A percentile compares a stretch with the other conserved stretches of the same genome.
phyloP scores from a whole-genome alignment of 2,113 vertebrate genomes.

The Crocuta crocuta region DNA sequence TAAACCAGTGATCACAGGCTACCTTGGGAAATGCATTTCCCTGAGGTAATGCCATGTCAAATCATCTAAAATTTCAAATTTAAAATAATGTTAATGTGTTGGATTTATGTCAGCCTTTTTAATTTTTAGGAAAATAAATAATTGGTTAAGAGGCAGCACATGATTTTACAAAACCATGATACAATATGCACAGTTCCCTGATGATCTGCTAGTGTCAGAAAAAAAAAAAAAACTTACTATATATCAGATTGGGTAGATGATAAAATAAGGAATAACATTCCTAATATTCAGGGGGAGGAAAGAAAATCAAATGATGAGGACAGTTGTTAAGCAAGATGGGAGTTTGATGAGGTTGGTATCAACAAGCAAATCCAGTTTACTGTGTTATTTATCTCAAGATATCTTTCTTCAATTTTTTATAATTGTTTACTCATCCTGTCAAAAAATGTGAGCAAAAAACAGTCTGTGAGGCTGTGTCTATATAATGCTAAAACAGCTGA shows the following conservation, averaged over 20 bases:
- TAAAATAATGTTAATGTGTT: background rate
- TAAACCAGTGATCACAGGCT: background rate
- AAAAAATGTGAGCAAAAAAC: conserved; percentile 3
- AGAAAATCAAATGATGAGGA: conserved; percentile 50
- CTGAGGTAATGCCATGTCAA: background rate
- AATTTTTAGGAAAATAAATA: background rate
- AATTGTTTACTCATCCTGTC: background rate
- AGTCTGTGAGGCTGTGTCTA: background rate
- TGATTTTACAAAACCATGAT: background rate
- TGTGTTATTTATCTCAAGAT: conserved; percentile 1
- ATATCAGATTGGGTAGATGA: background rate
- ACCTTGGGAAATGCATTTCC: background rate
- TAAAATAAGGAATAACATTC: conserved; percentile 39
- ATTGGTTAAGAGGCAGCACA: background rate
- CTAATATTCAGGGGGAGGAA: conserved; percentile 36
- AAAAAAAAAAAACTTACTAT: background rate
- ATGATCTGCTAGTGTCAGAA: background rate
- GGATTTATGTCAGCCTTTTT: background rate
- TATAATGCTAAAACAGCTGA: conserved; percentile 9
- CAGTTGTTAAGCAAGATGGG: conserved; percentile 43
- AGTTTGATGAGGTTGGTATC: conserved; percentile 31
- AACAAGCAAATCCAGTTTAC: background rate
- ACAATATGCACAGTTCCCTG: background rate
- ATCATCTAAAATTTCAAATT: background rate
- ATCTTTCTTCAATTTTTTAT: background rate